These are phyloP conservation scores for Pollenia angustigena DNA, from an alignment of 2,888 invertebrate species.

Conservation along the genomic window DNA sequence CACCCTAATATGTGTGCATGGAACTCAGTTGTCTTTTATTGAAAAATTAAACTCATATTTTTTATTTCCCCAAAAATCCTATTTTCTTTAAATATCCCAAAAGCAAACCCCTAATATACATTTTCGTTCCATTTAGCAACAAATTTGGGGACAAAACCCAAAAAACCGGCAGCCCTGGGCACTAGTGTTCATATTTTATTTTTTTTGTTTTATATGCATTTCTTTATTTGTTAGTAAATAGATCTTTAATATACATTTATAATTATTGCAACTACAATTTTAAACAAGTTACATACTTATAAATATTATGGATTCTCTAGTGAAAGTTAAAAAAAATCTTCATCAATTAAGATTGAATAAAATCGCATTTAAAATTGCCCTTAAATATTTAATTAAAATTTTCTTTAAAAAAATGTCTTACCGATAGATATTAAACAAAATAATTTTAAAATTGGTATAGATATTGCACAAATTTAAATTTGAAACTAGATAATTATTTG, in stretches of 20 bases:
- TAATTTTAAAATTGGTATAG: conserved; percentile 26
- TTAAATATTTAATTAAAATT: background rate
- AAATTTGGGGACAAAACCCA: no score
- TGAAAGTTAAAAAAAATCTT: background rate
- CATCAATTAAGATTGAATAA: background rate
- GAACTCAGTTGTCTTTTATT: no score
- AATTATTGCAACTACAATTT: no score
- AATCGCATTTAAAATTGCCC: conserved; percentile 16
- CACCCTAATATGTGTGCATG: no score
- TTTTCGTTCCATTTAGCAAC: no score
- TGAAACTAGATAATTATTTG: conserved; percentile 44
- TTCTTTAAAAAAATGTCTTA: background rate
- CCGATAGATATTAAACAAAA: background rate
- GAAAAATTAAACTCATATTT: no score
- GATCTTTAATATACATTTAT: background rate
- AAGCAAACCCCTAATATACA: no score
- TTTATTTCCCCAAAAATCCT: no score
- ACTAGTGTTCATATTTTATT: background rate
- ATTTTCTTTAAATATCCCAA: no score
- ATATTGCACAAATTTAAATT: conserved; percentile 65
- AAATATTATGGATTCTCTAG: conserved; percentile 1
- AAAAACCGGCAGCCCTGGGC: no score
- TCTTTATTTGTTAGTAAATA: conserved; percentile 30
- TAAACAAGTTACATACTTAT: no score
- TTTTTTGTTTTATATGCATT: background rate